These are phyloP conservation scores for Oegoconia quadripuncta DNA, from an alignment of 2,888 invertebrate species.

Conservation along the genomic window DNA sequence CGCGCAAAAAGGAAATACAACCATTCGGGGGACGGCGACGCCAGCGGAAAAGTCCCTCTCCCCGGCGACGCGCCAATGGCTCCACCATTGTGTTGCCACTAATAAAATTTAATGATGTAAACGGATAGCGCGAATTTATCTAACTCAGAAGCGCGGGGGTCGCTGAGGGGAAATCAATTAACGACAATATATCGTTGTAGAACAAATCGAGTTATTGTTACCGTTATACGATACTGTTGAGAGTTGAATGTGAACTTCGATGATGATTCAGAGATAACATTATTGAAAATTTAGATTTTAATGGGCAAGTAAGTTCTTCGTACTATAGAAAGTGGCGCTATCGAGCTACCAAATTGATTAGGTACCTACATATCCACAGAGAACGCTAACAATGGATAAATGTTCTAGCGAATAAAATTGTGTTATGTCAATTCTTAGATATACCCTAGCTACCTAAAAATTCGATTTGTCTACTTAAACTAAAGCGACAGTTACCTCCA, in stretches of 20 bases:
- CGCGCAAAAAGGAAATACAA: constrained; percentile 71
- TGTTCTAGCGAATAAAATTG: too few relatives aligned
- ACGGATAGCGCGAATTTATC: constrained; percentile 76
- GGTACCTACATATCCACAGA: too few relatives aligned
- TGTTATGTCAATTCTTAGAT: too few relatives aligned
- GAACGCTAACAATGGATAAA: too few relatives aligned
- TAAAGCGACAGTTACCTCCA: too few relatives aligned
- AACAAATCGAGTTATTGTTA: constrained; percentile 18
- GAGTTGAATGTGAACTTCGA: constrained; percentile 24
- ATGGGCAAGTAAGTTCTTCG: too few relatives aligned
- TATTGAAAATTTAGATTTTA: too few relatives aligned
- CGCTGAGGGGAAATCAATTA: constrained; percentile 71
- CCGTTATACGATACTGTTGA: constrained; percentile 50
- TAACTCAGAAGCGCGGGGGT: constrained; percentile 53
- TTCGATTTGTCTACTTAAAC: too few relatives aligned
- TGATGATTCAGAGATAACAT: neutral
- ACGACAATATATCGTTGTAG: constrained; percentile 26
- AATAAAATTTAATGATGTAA: constrained; percentile 79
- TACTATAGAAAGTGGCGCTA: too few relatives aligned
- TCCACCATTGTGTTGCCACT: constrained; percentile 65
- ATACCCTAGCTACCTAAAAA: too few relatives aligned
- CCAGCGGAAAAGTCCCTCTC: constrained; percentile 65
- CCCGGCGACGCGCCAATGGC: constrained; percentile 51
- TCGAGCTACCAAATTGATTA: too few relatives aligned
- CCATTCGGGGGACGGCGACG: constrained; percentile 58